Evolutionary conservation across 2,888 invertebrate species (phyloP), one percentile per base, ranked within the genome.

Genomic region (Vesta saturnalis): DNA sequence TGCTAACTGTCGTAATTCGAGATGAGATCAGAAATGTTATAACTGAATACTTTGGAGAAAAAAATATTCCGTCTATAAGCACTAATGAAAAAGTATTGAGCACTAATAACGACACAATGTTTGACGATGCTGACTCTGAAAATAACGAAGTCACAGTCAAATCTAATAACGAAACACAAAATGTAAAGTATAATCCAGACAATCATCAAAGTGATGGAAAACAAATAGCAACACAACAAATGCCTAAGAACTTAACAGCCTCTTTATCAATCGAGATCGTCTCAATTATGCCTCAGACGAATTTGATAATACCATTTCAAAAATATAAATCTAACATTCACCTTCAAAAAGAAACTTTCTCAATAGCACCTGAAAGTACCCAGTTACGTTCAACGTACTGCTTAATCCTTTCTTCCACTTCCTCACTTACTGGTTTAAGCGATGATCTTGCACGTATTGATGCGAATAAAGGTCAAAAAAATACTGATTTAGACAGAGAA

Each of bases 1-100:
- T 19, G 6, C 21, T 52, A n/a, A 52, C 52, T 3, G 52, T 52
- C 1, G 52, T 52, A 2, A n/a, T 52, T 21, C 52, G 52, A 2
- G 52, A 52, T 19, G 52, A 52, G n/a, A 52, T 52, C 19, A 5
- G 19, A 21, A 52, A 19, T 19, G 52, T 52, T 52, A 21, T 52
- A 4, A 1, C 3, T 2, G 21, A 52, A 19, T 12, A 19, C n/a
- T 21, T 52, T 19, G 1, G 19, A 8, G 21, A 52, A 10, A 3
- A 52, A 52, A 52, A 43, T n/a, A 43, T 2, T 5, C 12, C 14
- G 14, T 12, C 14, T 43, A 5, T 1, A 3, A 52, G 19, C 18
- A 19, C 19, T 8, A 5, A 19, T 19, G 4, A 52, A 12, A 19
- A 52, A 3, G 18, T 52, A 4, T 15, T 8, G 23, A 8, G n/a